Conservation (phyloP, 2,888 invertebrate species). For the Busseola fusca region DNA sequence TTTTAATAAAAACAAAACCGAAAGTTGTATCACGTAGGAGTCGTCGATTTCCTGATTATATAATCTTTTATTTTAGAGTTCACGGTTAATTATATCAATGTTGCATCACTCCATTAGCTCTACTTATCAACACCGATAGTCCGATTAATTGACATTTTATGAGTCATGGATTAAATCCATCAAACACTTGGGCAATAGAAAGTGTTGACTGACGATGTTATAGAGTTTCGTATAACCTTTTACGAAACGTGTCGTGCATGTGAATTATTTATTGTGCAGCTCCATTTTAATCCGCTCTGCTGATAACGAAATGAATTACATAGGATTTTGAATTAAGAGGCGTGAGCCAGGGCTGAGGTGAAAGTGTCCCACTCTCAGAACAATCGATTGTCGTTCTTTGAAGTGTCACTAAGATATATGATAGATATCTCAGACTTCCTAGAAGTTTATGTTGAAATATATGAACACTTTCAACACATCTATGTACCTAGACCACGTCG, state of each 20-base stretch:
- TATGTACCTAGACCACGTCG: constrained; percentile 38
- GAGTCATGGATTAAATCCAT: constrained; percentile 62
- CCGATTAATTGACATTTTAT: constrained; percentile 58
- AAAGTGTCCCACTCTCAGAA: constrained; percentile 85
- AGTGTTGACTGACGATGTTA: constrained; percentile 80
- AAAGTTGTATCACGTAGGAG: constrained; percentile 36
- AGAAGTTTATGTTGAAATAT: constrained; percentile 73
- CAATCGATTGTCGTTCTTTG: constrained; percentile 82
- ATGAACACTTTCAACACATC: constrained; percentile 65
- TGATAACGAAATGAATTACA: constrained; percentile 81
- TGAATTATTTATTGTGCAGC: constrained; percentile 76
- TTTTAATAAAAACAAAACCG: constrained; percentile 31
- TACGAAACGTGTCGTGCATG: constrained; percentile 79
- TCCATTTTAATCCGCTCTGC: constrained; percentile 77
- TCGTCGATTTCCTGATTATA: constrained; percentile 56
- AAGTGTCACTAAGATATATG: constrained; percentile 82
- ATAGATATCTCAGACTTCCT: constrained; percentile 77
- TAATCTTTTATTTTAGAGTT: constrained; percentile 63
- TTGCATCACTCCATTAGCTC: constrained; percentile 53
- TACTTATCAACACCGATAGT: constrained; percentile 52
- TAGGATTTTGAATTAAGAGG: constrained; percentile 78
- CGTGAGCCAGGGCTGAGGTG: constrained; percentile 77
- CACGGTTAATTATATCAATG: constrained; percentile 62
- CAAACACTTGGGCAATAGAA: constrained; percentile 72
- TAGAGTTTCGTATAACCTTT: constrained; percentile 77